phyloP scores from a whole-genome alignment of 2,113 vertebrate species.

The Equus przewalskii region DNA sequence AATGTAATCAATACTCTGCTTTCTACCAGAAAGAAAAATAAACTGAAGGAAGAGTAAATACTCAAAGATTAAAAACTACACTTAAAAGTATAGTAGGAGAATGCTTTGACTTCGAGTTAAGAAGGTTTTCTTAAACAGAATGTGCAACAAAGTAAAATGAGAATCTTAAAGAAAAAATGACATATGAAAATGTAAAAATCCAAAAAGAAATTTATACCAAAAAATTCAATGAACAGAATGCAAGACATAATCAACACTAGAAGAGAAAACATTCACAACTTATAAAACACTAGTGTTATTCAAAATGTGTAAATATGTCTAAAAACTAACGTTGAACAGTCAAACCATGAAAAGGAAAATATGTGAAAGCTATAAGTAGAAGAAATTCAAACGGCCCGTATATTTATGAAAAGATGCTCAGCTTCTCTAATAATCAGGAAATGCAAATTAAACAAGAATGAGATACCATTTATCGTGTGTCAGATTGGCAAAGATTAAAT shows the following conservation, averaged over 20 bases:
- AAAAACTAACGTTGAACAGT: neutral
- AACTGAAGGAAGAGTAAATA: conserved; percentile 1
- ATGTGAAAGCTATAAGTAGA: neutral
- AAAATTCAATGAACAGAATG: neutral
- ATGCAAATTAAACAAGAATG: neutral
- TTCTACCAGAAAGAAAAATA: neutral
- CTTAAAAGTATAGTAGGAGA: neutral
- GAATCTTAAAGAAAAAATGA: neutral
- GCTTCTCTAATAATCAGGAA: neutral
- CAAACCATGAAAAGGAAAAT: neutral
- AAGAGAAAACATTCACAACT: neutral
- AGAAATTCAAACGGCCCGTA: neutral
- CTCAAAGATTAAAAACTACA: neutral
- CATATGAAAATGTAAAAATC: neutral
- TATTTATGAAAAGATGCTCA: neutral
- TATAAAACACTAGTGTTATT: neutral
- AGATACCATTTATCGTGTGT: neutral
- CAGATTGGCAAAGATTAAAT: neutral
- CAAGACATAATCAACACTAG: neutral
- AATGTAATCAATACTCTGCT: neutral
- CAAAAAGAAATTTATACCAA: neutral
- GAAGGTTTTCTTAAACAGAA: neutral
- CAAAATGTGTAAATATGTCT: neutral
- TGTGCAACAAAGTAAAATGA: neutral
- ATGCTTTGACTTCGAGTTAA: neutral